Base-by-base conservation (phyloP, 2,113 vertebrate species). In the Dasyprocta punctata region DNA sequence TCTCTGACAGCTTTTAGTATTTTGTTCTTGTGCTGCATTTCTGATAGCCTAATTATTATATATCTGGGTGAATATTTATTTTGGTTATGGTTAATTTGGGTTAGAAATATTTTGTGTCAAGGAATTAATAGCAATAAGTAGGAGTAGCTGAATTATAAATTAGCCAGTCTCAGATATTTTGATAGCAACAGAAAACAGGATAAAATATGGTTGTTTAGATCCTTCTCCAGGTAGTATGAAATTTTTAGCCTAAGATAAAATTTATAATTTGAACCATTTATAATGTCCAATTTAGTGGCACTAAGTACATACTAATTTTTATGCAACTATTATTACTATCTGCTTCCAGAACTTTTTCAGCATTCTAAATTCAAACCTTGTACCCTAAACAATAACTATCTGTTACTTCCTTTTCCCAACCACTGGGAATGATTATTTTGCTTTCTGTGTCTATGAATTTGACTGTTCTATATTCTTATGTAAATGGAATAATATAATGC, bases 41-140 rank as follows among this genome's bases (percentile, higher is more conserved):
- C n/a, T n/a, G n/a, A n/a, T n/a, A n/a, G n/a, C n/a, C n/a, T n/a
- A n/a, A n/a, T n/a, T n/a, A n/a, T n/a, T n/a, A n/a, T n/a, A n/a
- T n/a, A n/a, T n/a, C n/a, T n/a, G n/a, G n/a, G n/a, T n/a, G n/a
- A n/a, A n/a, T n/a, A n/a, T n/a, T n/a, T n/a, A n/a, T n/a, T n/a
- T n/a, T n/a, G n/a, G n/a, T n/a, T n/a, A n/a, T n/a, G n/a, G n/a
- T n/a, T n/a, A n/a, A n/a, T n/a, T n/a, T n/a, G n/a, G n/a, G n/a
- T n/a, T n/a, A 85, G 52, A 47, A 95, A 73, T 52, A 78, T 56
- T 92, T 26, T 12, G 60, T 49, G 69, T 86, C 65, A 85, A 86
- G 36, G 67, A 94, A 69, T 93, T 69, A 82, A 71, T 63, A 86
- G 49, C 71, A 89, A 77, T 77, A 82, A 92, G 81, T 33, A 91